Evolutionary conservation across 2,113 vertebrate species (phyloP).

Genomic region (Cariama cristata): DNA sequence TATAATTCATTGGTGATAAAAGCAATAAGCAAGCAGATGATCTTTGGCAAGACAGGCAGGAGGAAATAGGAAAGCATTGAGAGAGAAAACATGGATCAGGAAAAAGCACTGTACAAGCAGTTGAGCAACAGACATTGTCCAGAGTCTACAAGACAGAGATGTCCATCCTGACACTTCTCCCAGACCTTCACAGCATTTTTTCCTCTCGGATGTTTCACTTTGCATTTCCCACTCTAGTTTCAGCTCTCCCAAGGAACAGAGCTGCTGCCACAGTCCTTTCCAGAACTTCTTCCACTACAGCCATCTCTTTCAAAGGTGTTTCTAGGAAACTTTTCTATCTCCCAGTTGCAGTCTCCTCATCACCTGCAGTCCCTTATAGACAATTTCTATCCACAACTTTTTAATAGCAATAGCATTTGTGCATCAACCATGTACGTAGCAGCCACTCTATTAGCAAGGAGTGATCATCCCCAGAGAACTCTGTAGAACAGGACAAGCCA

Average conservation of each 20-base stretch:
- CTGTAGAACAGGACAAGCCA: not conserved
- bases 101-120: not conserved
- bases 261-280: not conserved
- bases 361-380: not conserved
- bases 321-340: not conserved
- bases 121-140: not conserved
- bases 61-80: not conserved
- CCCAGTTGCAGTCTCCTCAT: not conserved
- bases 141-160: not conserved
- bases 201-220: not conserved
- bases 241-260: not conserved
- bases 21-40: slow-evolving; percentile 16
- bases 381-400: not conserved
- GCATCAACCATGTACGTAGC: not conserved
- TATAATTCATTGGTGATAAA: not conserved
- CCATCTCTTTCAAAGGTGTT: not conserved
- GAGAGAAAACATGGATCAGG: not conserved
- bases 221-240: not conserved
- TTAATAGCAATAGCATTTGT: not conserved
- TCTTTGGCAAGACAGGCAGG: not conserved
- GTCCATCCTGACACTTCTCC: not conserved
- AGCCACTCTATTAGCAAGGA: not conserved
- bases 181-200: not conserved
- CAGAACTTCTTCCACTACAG: not conserved
- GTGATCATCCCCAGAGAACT: not conserved